Base-by-base conservation (phyloP, 2,888 invertebrate genomes). In the Bembecia ichneumoniformis region DNA sequence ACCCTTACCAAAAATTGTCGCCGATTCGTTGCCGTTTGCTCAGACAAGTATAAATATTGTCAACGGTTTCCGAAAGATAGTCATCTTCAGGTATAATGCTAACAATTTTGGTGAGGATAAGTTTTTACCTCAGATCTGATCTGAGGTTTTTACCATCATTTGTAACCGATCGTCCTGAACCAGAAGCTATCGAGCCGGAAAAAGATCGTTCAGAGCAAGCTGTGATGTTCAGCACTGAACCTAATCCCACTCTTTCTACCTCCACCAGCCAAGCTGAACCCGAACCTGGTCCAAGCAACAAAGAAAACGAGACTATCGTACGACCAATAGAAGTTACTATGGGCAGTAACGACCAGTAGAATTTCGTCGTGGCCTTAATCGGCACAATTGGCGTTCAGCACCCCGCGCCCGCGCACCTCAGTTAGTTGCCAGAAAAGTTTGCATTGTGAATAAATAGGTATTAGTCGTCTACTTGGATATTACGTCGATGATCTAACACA, bases 191-290 rank as follows among this genome's bases (percentile, higher is more conserved):
- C 46, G 46, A 44, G 46, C 51, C 34, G n/a, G 55, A 49, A 51
- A 56, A 40, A 55, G 52, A 56, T 55, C 45, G 17, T 49, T 49
- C 50, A 52, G 55, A 57, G 48, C 53, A 56, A 49, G 17, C 55
- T 51, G 47, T 50, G 46, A 56, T 49, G 49, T 51, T 52, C 49
- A 53, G 28, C 35, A 52, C 52, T 55, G 47, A 52, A 55, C 46
- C 43, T 51, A 48, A 54, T 49, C n/a, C n/a, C n/a, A 20, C 47
- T 43, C 35, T 51, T 53, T 28, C 56, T 52, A 36, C 56, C 51
- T 58, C 56, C 45, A 55, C 53, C 49, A 58, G 53, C 53, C 57
- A 57, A 57, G 48, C 50, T 62, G 57, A 57, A 55, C 56, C 55
- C 46, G 52, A 57, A 55, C 52, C 54, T 49, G 50, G 55, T 52